These are phyloP conservation scores for Heliconius hermathena DNA, from an alignment of 1,140 invertebrate species.

Conservation along the genomic window DNA sequence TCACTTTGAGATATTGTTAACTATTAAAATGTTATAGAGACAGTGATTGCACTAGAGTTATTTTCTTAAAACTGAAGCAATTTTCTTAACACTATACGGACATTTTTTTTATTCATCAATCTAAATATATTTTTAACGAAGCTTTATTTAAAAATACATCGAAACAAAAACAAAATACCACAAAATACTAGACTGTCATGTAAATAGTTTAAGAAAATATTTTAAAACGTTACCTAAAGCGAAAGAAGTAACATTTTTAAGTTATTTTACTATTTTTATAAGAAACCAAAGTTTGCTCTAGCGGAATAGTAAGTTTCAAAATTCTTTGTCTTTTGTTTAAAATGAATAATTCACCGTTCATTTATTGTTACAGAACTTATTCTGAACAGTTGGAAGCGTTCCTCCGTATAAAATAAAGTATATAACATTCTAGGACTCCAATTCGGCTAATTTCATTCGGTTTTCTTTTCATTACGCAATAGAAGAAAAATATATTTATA, in stretches of 20 bases:
- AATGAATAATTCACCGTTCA: conserved; percentile 42
- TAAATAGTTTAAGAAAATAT: neutral
- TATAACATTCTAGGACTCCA: neutral
- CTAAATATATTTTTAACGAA: no score
- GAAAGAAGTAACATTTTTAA: neutral
- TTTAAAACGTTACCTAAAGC: neutral
- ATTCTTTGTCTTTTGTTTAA: conserved; percentile 39
- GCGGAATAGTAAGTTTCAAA: conserved; percentile 29
- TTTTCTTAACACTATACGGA: neutral
- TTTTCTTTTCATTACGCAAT: conserved; percentile 20
- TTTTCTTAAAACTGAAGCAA: neutral
- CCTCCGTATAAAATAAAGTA: conserved; percentile 28
- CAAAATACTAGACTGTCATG: neutral
- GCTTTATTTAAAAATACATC: neutral
- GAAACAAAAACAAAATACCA: neutral
- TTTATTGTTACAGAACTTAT: conserved; percentile 39
- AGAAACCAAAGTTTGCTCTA: conserved; percentile 18
- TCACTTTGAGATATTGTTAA: neutral
- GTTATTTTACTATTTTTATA: conserved; percentile 6
- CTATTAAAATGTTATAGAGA: neutral
- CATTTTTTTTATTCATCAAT: neutral
- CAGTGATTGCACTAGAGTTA: no score
- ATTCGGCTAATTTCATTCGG: conserved; percentile 22
- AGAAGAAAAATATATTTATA: conserved; percentile 7
- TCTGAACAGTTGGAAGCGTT: conserved; percentile 39